Evolutionary conservation across 2,888 invertebrate species (phyloP).

Genomic region (Autographa gamma): DNA sequence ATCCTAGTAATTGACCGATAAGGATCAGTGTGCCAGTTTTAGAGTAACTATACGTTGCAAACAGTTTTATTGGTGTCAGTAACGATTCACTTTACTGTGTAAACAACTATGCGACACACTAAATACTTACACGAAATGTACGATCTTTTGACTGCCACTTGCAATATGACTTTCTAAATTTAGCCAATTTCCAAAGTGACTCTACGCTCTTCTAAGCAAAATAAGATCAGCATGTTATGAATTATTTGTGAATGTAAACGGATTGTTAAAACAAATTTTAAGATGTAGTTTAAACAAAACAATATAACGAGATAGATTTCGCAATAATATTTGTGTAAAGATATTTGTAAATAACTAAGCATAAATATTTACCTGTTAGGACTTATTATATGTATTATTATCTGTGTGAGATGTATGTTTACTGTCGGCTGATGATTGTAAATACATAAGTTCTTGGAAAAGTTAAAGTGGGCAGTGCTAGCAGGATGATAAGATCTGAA

Average conservation of each 20-base stretch:
- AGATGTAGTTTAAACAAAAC: slow-evolving; percentile 10
- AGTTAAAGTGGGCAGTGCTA: slow-evolving; percentile 16
- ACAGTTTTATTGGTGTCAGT: slow-evolving; percentile 40
- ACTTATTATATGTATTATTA: slow-evolving; percentile 15
- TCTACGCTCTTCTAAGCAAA: neutral
- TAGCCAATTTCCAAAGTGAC: slow-evolving; percentile 13
- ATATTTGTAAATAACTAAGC: slow-evolving; percentile 17
- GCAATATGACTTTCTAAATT: slow-evolving; percentile 45
- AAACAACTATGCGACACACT: slow-evolving; percentile 18
- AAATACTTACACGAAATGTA: slow-evolving; percentile 36
- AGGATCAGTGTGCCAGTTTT: slow-evolving; percentile 51
- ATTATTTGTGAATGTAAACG: neutral
- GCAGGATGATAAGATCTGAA: slow-evolving; percentile 32
- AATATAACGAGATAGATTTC: slow-evolving; percentile 21
- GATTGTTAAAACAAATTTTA: neutral
- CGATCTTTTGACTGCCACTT: slow-evolving; percentile 14
- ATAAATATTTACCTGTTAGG: slow-evolving; percentile 12
- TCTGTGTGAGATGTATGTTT: slow-evolving; percentile 8
- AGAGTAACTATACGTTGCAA: slow-evolving; percentile 37
- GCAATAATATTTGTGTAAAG: slow-evolving; percentile 26
- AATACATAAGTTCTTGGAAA: slow-evolving; percentile 37
- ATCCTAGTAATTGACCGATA: slow-evolving; percentile 57
- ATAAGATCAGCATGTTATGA: neutral
- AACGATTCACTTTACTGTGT: slow-evolving; percentile 23
- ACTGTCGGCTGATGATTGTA: slow-evolving; percentile 19